Evolutionary conservation across 2,888 invertebrate species (phyloP).

Genomic region (Dasypolia templi): DNA sequence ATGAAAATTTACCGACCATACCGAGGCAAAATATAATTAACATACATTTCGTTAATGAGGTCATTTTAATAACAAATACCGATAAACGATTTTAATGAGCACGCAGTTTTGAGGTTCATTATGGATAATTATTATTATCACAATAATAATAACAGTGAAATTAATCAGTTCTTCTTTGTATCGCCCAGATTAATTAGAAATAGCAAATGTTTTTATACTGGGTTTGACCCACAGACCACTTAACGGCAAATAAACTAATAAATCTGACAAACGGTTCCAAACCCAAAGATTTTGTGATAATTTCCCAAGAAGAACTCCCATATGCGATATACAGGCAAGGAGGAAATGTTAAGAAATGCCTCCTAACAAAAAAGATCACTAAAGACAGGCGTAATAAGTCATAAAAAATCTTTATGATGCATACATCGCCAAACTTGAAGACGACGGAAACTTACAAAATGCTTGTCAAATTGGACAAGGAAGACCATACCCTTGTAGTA

Average conservation of each 20-base stretch:
- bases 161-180: background rate
- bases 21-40: constrained; percentile 16
- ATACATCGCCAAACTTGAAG: constrained; percentile 7
- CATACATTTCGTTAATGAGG: constrained; percentile 46
- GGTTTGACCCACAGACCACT: background rate
- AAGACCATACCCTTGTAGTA: constrained; percentile 8
- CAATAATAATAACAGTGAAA: constrained; percentile 3
- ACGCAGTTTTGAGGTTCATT: constrained; percentile 17
- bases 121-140: constrained; percentile 16
- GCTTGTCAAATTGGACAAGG: constrained; percentile 15
- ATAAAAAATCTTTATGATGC: constrained; percentile 32
- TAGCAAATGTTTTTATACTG: background rate
- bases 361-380: background rate
- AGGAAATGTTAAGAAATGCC: background rate
- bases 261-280: background rate
- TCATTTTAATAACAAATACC: constrained; percentile 41
- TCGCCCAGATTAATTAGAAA: constrained; percentile 1
- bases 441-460: constrained; percentile 17
- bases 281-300: constrained; percentile 13
- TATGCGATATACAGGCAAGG: background rate
- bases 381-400: constrained; percentile 12
- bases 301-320: background rate
- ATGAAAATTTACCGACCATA: constrained; percentile 27
- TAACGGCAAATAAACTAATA: background rate
- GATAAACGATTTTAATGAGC: constrained; percentile 51